A percentile compares a stretch with the other conserved stretches of the same genome.
These are phyloP conservation scores for Keiferia lycopersicella DNA, from an alignment of 2,888 invertebrate genomes.

Conservation along the genomic window DNA sequence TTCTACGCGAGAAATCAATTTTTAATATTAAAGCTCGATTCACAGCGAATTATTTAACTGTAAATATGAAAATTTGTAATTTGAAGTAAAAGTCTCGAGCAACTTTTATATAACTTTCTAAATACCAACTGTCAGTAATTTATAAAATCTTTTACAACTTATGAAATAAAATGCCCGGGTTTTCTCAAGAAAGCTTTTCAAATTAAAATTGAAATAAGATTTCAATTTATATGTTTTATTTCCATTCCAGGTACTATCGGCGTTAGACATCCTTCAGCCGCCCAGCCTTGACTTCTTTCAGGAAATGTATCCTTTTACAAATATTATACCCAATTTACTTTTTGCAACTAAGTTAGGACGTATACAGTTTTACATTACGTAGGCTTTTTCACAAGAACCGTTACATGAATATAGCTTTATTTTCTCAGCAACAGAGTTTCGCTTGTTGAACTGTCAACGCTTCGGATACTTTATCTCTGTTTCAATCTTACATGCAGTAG, in stretches of 20 bases:
- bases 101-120: not conserved
- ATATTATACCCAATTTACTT: constrained; percentile 8
- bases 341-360: not conserved
- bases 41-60: too few relatives aligned
- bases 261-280: constrained; percentile 98
- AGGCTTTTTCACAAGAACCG: not conserved
- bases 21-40: too few relatives aligned
- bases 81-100: not conserved
- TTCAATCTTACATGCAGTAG: constrained; percentile 44
- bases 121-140: not conserved
- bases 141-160: too few relatives aligned
- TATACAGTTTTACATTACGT: constrained; percentile 1
- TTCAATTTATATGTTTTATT: constrained; percentile 50
- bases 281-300: constrained; percentile 99
- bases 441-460: constrained; percentile 46
- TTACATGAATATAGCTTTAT: constrained; percentile 34
- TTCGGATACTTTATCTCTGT: constrained; percentile 49
- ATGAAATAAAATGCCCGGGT: too few relatives aligned
- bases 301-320: constrained; percentile 97
- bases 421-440: constrained; percentile 44
- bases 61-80: not conserved
- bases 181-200: too few relatives aligned
- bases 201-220: not conserved
- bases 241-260: constrained; percentile 97
- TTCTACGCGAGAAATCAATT: not conserved